phyloP scores from a whole-genome alignment of 1,140 invertebrate species.

The Trypoxylus dichotomus region DNA sequence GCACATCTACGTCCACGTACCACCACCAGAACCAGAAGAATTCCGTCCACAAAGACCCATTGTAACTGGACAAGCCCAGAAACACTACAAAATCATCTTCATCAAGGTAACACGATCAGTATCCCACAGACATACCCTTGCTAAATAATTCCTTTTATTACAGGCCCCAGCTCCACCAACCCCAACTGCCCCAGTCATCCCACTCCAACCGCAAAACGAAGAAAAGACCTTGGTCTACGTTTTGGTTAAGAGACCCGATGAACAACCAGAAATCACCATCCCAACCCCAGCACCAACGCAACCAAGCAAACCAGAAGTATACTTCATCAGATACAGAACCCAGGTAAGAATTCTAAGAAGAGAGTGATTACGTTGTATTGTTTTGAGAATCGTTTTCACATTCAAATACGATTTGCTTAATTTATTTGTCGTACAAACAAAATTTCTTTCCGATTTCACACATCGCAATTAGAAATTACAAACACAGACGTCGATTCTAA shows the following conservation, averaged over 20 bases:
- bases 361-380: too few relatives aligned
- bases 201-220: conserved; percentile 77
- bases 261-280: conserved; percentile 74
- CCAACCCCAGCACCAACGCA: conserved; percentile 78
- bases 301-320: conserved; percentile 82
- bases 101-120: conserved; percentile 61
- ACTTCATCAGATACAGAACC: conserved; percentile 87
- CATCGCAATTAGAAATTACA: not conserved
- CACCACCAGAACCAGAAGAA: conserved; percentile 65
- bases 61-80: conserved; percentile 67
- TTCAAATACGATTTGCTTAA: not conserved
- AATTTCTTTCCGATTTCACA: not conserved
- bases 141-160: not conserved
- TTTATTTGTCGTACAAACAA: not conserved
- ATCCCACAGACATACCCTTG: not conserved
- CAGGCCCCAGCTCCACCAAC: conserved; percentile 77
- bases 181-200: conserved; percentile 74
- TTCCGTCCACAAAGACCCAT: conserved; percentile 67
- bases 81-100: conserved; percentile 90
- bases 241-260: conserved; percentile 85
- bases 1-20: conserved; percentile 85
- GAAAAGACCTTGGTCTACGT: conserved; percentile 88
- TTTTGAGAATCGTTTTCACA: not conserved
- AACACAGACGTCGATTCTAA: not conserved
- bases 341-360: conserved; percentile 54